Evolutionary conservation across 2,113 vertebrate genomes (phyloP).

Genomic region (Shinisaurus crocodilurus): DNA sequence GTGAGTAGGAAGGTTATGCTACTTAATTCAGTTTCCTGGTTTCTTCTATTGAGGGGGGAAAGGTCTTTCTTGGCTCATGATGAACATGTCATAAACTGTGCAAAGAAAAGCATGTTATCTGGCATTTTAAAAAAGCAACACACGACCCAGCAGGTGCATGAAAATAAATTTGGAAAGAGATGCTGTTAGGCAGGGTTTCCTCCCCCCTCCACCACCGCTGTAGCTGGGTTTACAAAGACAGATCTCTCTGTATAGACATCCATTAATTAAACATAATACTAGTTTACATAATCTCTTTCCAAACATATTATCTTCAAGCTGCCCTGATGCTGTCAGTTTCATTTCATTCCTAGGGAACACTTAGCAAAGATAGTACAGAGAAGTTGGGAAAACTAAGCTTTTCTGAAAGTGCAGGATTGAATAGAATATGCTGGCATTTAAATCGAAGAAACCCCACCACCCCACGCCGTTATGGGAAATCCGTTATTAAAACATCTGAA

Average conservation of each 20-base stretch:
- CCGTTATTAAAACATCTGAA: not conserved
- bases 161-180: constrained; percentile 37
- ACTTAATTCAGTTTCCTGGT: not conserved
- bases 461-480: not conserved
- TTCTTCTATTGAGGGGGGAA: not conserved
- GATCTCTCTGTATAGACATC: constrained; percentile 27
- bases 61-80: not conserved
- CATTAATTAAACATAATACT: constrained; percentile 48
- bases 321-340: constrained; percentile 43
- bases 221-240: constrained; percentile 28
- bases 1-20: not conserved
- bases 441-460: not conserved
- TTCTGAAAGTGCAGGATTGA: constrained; percentile 6
- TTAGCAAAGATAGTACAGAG: constrained; percentile 8
- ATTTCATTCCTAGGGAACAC: constrained; percentile 46
- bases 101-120: not conserved
- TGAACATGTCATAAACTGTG: constrained; percentile 2
- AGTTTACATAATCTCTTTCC: constrained; percentile 45
- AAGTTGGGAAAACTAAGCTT: constrained; percentile 22
- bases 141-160: not conserved
- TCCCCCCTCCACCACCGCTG: not conserved
- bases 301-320: constrained; percentile 32
- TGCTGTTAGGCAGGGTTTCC: not conserved
- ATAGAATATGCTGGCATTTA: constrained; percentile 14
- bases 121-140: not conserved